These are phyloP conservation scores for Sarcophaga caerulescens DNA, from an alignment of 2,888 invertebrate genomes.

Conservation along the genomic window DNA sequence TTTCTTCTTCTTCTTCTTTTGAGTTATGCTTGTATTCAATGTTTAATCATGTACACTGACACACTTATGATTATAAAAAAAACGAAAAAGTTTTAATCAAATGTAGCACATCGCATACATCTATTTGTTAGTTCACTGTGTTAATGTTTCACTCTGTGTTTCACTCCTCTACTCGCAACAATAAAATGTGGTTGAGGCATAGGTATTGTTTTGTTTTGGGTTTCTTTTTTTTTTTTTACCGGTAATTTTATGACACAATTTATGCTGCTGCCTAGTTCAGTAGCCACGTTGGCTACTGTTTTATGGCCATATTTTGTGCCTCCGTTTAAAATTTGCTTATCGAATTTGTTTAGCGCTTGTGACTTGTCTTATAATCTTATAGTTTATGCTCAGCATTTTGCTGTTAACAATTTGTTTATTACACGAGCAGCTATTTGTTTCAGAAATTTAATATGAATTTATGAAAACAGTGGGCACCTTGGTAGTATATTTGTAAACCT, in stretches of 20 bases:
- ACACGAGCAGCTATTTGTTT: not conserved
- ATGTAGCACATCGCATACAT: conserved; percentile 64
- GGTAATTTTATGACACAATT: conserved; percentile 57
- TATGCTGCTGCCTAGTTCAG: conserved; percentile 24
- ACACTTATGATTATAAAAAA: conserved; percentile 20
- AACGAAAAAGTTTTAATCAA: conserved; percentile 44
- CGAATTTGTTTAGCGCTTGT: conserved; percentile 9
- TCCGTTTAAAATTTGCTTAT: not conserved
- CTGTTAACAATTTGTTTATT: conserved; percentile 28
- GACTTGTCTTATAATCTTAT: conserved; percentile 6
- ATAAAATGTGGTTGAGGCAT: conserved; percentile 9
- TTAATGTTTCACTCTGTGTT: not conserved
- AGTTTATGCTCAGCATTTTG: not conserved
- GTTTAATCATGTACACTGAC: conserved; percentile 60
- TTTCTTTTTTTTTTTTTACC: conserved; percentile 10
- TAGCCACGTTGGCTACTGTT: conserved; percentile 1
- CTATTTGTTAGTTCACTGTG: not conserved
- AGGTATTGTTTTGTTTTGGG: conserved; percentile 20
- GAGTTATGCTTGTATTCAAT: conserved; percentile 20
- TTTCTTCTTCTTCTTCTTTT: conserved; percentile 4
- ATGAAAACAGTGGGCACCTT: not conserved
- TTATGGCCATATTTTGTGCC: not conserved
- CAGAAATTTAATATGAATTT: not conserved
- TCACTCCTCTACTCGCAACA: not conserved
- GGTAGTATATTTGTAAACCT: not conserved